phyloP scores from a whole-genome alignment of 1,140 invertebrate species.

The Helicoverpa armigera region DNA sequence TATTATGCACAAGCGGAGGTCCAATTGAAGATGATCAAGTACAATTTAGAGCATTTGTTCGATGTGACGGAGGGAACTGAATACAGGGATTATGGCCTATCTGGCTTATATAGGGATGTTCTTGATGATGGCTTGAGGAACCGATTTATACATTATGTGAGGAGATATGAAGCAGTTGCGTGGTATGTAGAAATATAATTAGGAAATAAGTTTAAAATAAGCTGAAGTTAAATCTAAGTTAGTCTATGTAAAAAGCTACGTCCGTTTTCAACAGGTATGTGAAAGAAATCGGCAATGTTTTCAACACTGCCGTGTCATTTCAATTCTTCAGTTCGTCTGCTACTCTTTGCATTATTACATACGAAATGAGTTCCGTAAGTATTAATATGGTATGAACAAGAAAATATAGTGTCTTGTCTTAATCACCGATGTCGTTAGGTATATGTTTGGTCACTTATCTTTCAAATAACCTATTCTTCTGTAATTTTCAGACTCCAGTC shows the following conservation, averaged over 20 bases:
- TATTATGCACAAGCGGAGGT: conserved; percentile 53
- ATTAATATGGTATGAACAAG: too few species aligned
- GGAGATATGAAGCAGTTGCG: conserved; percentile 49
- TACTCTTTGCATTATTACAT: conserved; percentile 31
- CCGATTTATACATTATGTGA: conserved; percentile 43
- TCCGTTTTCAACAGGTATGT: conserved; percentile 46
- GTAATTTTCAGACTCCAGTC: conserved; percentile 38
- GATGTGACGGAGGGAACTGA: conserved; percentile 2
- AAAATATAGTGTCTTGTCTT: too few species aligned
- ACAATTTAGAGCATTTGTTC: conserved; percentile 56
- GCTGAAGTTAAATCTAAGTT: too few species aligned
- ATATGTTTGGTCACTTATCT: neutral
- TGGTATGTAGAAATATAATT: conserved; percentile 45
- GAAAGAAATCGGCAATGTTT: conserved; percentile 35
- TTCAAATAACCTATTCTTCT: neutral
- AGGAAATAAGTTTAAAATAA: neutral
- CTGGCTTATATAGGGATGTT: conserved; percentile 36
- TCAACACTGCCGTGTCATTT: conserved; percentile 44
- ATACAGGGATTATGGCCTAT: too few species aligned
- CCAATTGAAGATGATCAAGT: conserved; percentile 58
- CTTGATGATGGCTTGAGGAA: conserved; percentile 15
- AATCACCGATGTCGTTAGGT: too few species aligned
- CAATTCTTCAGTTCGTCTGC: conserved; percentile 44
- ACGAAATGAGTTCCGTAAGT: conserved; percentile 49
- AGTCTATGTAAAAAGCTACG: neutral